phyloP scores from a whole-genome alignment of 2,113 vertebrate genomes.

The Albula goreensis region DNA sequence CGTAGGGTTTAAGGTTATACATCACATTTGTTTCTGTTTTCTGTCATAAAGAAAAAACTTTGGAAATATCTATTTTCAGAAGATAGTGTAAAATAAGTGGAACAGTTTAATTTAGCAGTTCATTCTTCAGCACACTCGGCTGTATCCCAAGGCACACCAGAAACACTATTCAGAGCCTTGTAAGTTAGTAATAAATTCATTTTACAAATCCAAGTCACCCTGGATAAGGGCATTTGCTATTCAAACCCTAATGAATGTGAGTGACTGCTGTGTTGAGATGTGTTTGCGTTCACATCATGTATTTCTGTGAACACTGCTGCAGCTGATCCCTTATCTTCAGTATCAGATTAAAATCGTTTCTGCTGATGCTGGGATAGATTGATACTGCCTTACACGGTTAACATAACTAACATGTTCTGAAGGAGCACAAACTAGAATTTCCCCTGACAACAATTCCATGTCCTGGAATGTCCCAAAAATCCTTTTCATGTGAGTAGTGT shows the following conservation, averaged over 20 bases:
- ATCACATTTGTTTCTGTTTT: no score
- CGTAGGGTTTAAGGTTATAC: no score
- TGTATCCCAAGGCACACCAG: background rate
- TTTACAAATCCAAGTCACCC: background rate
- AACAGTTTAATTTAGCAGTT: background rate
- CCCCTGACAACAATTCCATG: background rate
- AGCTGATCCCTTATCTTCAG: background rate
- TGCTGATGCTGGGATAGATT: background rate
- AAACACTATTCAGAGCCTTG: background rate
- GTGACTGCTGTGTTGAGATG: background rate
- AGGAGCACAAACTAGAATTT: background rate
- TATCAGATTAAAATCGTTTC: background rate
- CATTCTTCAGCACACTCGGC: background rate
- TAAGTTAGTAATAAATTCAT: background rate
- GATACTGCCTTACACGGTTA: background rate
- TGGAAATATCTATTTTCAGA: background rate
- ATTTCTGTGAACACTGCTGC: background rate
- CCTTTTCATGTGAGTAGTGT: background rate
- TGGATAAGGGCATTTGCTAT: background rate
- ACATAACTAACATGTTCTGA: background rate
- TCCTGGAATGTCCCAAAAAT: background rate
- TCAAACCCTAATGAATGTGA: background rate
- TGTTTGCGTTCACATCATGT: background rate
- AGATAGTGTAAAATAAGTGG: background rate
- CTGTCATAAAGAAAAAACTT: background rate